Evolutionary conservation across 2,113 vertebrate genomes (phyloP).

Genomic region (Calyptommatus sinebrachiatus): DNA sequence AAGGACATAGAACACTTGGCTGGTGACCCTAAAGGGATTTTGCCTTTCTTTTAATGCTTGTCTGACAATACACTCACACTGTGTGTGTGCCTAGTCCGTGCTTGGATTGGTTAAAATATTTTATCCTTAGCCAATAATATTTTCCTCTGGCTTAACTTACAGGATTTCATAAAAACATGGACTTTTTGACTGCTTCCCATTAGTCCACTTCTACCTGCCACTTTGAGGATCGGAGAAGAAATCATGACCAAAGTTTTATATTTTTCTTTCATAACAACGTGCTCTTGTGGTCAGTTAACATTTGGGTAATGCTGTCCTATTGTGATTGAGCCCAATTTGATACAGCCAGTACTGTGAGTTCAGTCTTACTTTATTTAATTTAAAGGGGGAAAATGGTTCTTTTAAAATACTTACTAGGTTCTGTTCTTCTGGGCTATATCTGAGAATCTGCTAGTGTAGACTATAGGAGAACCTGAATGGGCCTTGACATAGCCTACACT

Average conservation of each 20-base stretch:
- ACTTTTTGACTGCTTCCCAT: background rate
- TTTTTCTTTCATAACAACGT: constrained; percentile 16
- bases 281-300: constrained; percentile 16
- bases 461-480: too few relatives aligned
- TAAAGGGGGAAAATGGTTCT: constrained; percentile 17
- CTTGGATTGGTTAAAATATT: background rate
- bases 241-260: background rate
- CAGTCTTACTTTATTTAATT: constrained; percentile 51
- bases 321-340: background rate
- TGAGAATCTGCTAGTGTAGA: too few relatives aligned
- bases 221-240: background rate
- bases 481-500: too few relatives aligned
- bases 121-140: background rate
- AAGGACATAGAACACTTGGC: constrained; percentile 24
- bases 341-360: constrained; percentile 19
- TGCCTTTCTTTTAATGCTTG: background rate
- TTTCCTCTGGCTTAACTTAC: background rate
- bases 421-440: constrained; percentile 35
- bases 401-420: background rate
- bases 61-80: background rate
- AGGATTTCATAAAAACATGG: background rate
- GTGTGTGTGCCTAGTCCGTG: background rate
- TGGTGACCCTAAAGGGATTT: background rate
- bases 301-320: background rate
- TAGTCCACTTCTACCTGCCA: background rate